phyloP scores from a whole-genome alignment of 2,797 vertebrate genomes.

The Spinibarbus caldwelli region DNA sequence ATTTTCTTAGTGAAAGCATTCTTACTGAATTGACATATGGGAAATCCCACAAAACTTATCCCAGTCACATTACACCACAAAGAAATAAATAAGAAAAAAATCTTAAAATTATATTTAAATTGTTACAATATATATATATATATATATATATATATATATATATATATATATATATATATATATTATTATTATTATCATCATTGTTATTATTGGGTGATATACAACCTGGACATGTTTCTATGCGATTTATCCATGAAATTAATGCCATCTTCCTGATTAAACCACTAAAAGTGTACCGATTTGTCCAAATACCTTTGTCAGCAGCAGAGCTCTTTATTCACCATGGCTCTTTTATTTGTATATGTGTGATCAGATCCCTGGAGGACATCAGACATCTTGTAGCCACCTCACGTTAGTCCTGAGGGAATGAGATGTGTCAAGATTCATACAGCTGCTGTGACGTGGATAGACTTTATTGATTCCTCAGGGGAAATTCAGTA shows the following conservation, averaged over 20 bases:
- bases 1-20: constrained; percentile 30
- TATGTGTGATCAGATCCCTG: neutral
- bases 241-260: neutral
- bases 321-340: neutral
- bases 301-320: constrained; percentile 10
- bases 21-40: constrained; percentile 37
- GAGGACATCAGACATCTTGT: constrained; percentile 8
- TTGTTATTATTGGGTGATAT: neutral
- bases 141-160: too few species aligned
- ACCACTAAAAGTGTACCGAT: neutral
- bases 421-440: constrained; percentile 25
- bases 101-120: neutral
- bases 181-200: neutral
- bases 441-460: neutral
- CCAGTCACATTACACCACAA: neutral
- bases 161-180: too few species aligned
- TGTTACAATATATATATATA: too few species aligned
- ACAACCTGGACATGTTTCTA: neutral
- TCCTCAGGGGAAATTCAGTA: constrained; percentile 1
- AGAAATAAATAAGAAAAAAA: neutral
- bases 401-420: constrained; percentile 1
- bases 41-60: neutral
- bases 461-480: constrained; percentile 36
- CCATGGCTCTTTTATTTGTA: constrained; percentile 16
- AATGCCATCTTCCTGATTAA: neutral